Conservation (phyloP, 1,140 invertebrate species). For the Ceratina calcarata region DNA sequence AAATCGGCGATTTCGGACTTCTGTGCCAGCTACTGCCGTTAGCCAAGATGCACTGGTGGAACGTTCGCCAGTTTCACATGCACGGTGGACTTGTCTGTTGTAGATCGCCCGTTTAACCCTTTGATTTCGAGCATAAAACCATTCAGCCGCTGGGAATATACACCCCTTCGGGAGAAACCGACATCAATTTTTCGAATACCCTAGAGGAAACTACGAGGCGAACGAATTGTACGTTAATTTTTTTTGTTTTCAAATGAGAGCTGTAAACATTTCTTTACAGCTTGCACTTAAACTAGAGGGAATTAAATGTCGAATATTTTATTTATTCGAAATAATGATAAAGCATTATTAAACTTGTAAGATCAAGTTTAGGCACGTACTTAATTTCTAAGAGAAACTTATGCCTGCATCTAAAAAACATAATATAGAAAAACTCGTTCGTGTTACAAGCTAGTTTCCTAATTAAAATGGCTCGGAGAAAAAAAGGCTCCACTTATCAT, state of each 20-base stretch:
- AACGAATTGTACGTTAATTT: background rate
- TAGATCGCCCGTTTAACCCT: constrained; percentile 15
- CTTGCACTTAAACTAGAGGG: no score
- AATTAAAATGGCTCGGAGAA: background rate
- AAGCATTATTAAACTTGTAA: no score
- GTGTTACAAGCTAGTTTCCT: background rate
- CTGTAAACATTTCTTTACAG: no score
- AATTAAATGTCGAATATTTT: no score
- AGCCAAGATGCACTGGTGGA: background rate
- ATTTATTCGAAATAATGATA: no score
- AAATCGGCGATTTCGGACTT: constrained; percentile 29
- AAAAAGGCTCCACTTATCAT: background rate
- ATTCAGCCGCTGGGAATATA: background rate
- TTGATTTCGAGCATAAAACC: background rate
- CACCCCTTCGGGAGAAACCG: background rate
- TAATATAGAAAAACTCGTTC: background rate
- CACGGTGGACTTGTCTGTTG: background rate
- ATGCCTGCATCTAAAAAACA: background rate
- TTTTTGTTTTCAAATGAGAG: no score
- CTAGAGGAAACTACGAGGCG: background rate
- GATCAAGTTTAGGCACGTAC: no score
- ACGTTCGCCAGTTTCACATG: constrained; percentile 1
- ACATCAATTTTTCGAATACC: background rate
- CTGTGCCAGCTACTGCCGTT: background rate
- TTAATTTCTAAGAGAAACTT: no score